A percentile compares a stretch with the other conserved stretches of the same genome.
Conservation (phyloP, 2,113 vertebrate species). For the Syngnathoides biaculeatus region DNA sequence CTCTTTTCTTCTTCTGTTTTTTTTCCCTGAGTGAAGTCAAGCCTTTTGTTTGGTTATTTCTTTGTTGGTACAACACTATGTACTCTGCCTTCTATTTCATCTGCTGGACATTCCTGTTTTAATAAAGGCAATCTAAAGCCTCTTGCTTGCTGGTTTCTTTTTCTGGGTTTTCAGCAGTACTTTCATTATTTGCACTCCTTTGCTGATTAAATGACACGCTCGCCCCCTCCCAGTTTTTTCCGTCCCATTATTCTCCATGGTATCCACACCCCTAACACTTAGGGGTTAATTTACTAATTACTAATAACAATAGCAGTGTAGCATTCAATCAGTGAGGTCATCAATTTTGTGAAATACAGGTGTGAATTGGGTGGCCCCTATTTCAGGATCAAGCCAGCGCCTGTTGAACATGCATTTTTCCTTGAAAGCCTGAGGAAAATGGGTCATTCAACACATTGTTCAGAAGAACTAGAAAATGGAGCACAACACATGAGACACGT, state of each 20-base stretch:
- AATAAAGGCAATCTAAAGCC: slow-evolving; percentile 55
- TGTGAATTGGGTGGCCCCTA: too few relatives aligned
- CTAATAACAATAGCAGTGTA: too few relatives aligned
- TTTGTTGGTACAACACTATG: slow-evolving; percentile 6
- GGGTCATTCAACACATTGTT: too few relatives aligned
- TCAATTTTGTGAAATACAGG: too few relatives aligned
- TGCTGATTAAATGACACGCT: slow-evolving; percentile 25
- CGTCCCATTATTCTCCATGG: slow-evolving; percentile 5
- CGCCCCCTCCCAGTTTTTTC: slow-evolving; percentile 6
- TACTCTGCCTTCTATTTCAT: slow-evolving; percentile 28
- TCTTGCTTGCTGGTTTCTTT: slow-evolving; percentile 58
- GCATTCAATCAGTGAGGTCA: too few relatives aligned
- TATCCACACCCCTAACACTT: neutral
- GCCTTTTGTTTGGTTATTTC: slow-evolving; percentile 3
- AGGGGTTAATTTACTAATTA: neutral
- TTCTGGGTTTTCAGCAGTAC: slow-evolving; percentile 21
- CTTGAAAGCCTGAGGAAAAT: too few relatives aligned
- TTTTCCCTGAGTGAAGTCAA: slow-evolving; percentile 3
- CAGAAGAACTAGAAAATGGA: too few relatives aligned
- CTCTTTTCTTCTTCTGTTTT: slow-evolving; percentile 19
- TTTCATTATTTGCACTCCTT: slow-evolving; percentile 17
- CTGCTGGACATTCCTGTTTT: slow-evolving; percentile 39
- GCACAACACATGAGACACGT: too few relatives aligned
- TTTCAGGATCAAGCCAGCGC: too few relatives aligned
- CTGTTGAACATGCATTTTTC: too few relatives aligned